Conservation (phyloP, 2,113 vertebrate species). For the Ctenodactylus gundi region DNA sequence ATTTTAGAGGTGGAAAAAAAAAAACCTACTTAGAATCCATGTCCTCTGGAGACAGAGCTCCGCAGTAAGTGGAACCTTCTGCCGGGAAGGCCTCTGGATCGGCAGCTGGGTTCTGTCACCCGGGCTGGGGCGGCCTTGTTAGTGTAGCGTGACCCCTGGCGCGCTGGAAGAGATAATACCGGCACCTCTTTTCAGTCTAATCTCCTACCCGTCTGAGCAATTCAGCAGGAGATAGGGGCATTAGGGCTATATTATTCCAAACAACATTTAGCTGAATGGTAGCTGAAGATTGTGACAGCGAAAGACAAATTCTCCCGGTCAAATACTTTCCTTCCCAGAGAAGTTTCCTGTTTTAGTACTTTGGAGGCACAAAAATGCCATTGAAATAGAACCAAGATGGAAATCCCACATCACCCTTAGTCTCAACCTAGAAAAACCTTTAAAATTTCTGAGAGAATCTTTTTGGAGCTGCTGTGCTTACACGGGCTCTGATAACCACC, state of each 20-base stretch:
- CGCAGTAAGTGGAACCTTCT: slow-evolving; percentile 85
- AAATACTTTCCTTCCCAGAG: slow-evolving; percentile 79
- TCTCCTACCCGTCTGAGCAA: slow-evolving; percentile 91
- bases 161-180: slow-evolving; percentile 96
- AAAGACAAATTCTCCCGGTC: slow-evolving; percentile 83
- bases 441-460: not conserved
- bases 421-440: not conserved
- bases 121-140: slow-evolving; percentile 92
- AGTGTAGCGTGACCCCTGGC: slow-evolving; percentile 95
- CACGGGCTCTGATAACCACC: not conserved
- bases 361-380: slow-evolving; percentile 42
- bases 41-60: slow-evolving; percentile 82
- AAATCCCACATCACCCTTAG: slow-evolving; percentile 27
- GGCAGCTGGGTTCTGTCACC: slow-evolving; percentile 95
- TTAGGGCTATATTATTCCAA: slow-evolving; percentile 90
- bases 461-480: not conserved
- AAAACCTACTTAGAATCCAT: slow-evolving; percentile 76
- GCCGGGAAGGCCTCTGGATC: slow-evolving; percentile 58
- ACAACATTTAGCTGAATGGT: slow-evolving; percentile 87
- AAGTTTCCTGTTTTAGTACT: slow-evolving; percentile 70
- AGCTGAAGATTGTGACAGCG: slow-evolving; percentile 85
- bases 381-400: slow-evolving; percentile 19
- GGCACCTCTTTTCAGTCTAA: slow-evolving; percentile 95
- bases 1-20: slow-evolving; percentile 80
- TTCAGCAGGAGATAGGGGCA: slow-evolving; percentile 87